Base-by-base conservation (phyloP, 2,888 invertebrate genomes). In the Corythucha ciliata region DNA sequence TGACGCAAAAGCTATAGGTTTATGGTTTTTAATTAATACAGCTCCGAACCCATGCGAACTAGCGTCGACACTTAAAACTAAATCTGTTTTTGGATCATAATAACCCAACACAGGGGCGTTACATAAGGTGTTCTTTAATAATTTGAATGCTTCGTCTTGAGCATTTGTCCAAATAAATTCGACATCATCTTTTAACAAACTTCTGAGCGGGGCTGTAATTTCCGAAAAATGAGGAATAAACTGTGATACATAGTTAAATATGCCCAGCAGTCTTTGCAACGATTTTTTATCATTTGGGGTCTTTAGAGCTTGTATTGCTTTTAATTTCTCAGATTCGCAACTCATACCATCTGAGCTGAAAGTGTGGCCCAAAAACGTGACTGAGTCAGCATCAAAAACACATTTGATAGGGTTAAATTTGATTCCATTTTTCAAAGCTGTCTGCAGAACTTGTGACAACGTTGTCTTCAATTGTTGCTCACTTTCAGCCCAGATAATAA, bases 1-100 rank as follows among this genome's bases (percentile, higher is more conserved):
- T 24, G 65, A 67, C 4, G 65, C 64, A 58, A 61, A 67, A n/a
- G 62, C 62, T 12, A 67, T 59, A 18, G 65, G 65, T 25, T 59
- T 54, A 3, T 59, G 62, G 20, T 63, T 53, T 53, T 69, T 67
- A 10, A 67, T 18, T 12, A 68, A 25, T 37, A 60, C 64, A 24
- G 61, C 63, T 10, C 66, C 67, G 24, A 67, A 58, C 65, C 64
- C 16, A 63, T 60, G 52, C 3, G 18, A 27, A 16, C 37, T 39
- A 3, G 48, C 24, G 39, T 26, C 48, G 2, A 48, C 48, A 25
- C 65, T 63, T 46, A 67, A 58, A 25, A 57, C 58, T 22, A 66
- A 57, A 22, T 52, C 52, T 24, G 57, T 52, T 10, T 57, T 60
- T 6, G 55, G 53, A 55, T 64, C 55, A 59, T 61, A 64, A 32